Percentiles rank a stretch among this genome's conserved stretches.
These are phyloP conservation scores for Rhagonycha lutea DNA, from an alignment of 2,888 invertebrate species.

Conservation along the genomic window DNA sequence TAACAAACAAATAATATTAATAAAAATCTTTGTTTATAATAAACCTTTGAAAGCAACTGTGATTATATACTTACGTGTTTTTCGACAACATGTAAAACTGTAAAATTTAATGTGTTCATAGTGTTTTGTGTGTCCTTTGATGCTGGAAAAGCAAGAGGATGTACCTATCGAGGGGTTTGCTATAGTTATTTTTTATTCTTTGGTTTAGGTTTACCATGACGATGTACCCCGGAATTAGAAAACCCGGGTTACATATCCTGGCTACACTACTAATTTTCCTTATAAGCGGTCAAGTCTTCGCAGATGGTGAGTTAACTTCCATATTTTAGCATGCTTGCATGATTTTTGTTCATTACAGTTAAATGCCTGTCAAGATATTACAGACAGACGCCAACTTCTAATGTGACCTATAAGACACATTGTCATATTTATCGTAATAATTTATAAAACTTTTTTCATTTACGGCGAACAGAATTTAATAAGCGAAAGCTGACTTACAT, in stretches of 20 bases:
- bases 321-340: constrained; percentile 38
- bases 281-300: constrained; percentile 51
- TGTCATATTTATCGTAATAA: background rate
- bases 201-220: constrained; percentile 49
- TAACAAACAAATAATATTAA: background rate
- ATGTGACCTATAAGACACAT: constrained; percentile 8
- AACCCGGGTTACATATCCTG: constrained; percentile 42
- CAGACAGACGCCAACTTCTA: constrained; percentile 24
- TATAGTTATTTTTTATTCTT: constrained; percentile 42
- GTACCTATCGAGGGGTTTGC: constrained; percentile 44
- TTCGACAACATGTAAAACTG: constrained; percentile 11
- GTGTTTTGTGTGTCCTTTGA: constrained; percentile 19
- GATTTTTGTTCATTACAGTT: constrained; percentile 35
- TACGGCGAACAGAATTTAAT: background rate
- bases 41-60: constrained; percentile 30
- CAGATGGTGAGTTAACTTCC: constrained; percentile 51
- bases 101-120: constrained; percentile 16
- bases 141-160: constrained; percentile 27
- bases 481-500: background rate
- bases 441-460: background rate
- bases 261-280: constrained; percentile 49
- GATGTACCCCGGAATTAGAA: constrained; percentile 43
- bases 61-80: constrained; percentile 23
- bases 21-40: background rate
- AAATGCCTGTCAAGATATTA: constrained; percentile 32